Conservation (phyloP, 2,113 vertebrate species). For the Falco punctatus region DNA sequence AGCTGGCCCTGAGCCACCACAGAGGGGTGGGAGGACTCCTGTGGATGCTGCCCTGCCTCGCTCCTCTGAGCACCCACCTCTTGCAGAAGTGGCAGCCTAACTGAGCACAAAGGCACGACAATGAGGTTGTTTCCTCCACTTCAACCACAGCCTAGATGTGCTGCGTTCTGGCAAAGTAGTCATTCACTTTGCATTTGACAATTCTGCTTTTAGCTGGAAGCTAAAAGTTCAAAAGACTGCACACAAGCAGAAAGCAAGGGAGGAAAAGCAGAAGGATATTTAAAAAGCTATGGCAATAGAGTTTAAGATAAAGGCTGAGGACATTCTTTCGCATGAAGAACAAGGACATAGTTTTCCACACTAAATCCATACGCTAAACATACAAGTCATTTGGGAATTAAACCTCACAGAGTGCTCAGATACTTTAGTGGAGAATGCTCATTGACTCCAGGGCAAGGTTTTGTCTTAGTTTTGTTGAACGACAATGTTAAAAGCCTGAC, state of each 20-base stretch:
- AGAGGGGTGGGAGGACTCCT: background rate
- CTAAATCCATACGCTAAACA: background rate
- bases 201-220: background rate
- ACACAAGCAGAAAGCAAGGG: background rate
- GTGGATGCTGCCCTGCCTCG: rapidly evolving
- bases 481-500: background rate
- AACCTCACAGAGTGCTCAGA: background rate
- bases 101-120: background rate
- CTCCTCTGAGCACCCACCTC: background rate
- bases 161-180: background rate
- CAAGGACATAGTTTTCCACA: background rate
- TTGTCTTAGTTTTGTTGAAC: background rate
- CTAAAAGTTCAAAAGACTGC: background rate
- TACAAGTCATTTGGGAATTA: background rate
- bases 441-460: background rate
- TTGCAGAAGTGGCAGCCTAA: background rate
- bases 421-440: background rate
- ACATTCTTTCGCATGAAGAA: background rate
- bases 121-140: background rate
- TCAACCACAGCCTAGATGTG: rapidly evolving
- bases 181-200: background rate
- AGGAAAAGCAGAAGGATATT: background rate
- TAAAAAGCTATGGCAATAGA: background rate
- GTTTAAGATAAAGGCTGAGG: background rate
- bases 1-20: rapidly evolving